These are phyloP conservation scores for Cistogaster globosa DNA, from an alignment of 2,888 invertebrate genomes.

Conservation along the genomic window DNA sequence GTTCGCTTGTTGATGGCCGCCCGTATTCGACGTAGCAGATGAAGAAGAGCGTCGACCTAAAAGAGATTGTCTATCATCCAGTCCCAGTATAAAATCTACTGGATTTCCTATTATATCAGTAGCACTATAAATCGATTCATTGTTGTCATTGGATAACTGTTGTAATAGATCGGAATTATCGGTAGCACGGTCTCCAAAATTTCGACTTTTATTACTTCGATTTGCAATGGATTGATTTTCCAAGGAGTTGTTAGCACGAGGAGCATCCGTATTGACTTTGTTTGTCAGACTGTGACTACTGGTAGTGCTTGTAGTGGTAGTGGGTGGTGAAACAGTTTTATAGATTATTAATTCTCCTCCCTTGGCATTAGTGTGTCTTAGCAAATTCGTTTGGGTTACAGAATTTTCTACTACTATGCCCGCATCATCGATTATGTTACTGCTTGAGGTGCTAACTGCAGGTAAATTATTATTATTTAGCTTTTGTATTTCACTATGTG, in stretches of 20 bases:
- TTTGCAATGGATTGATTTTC: slow-evolving; percentile 76
- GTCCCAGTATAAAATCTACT: slow-evolving; percentile 75
- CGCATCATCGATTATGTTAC: slow-evolving; percentile 70
- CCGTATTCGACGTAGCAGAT: slow-evolving; percentile 1
- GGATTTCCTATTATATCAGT: slow-evolving; percentile 68
- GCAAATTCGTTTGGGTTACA: slow-evolving; percentile 72
- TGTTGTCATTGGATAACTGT: slow-evolving; percentile 79
- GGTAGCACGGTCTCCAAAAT: slow-evolving; percentile 69
- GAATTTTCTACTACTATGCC: slow-evolving; percentile 72
- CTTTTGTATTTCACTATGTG: slow-evolving; percentile 61
- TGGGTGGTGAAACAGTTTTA: slow-evolving; percentile 79
- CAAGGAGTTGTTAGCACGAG: slow-evolving; percentile 74
- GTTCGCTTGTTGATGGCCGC: slow-evolving; percentile 61
- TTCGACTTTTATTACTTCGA: slow-evolving; percentile 78
- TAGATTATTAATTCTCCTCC: slow-evolving; percentile 78
- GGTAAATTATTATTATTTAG: slow-evolving; percentile 74
- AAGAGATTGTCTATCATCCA: slow-evolving; percentile 75
- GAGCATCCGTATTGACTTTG: slow-evolving; percentile 74
- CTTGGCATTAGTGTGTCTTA: slow-evolving; percentile 68
- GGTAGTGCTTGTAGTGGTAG: slow-evolving; percentile 77
- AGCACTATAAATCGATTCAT: slow-evolving; percentile 80
- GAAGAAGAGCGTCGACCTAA: slow-evolving; percentile 74
- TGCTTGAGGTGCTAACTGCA: slow-evolving; percentile 75
- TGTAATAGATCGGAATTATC: slow-evolving; percentile 79
- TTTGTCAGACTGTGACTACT: slow-evolving; percentile 70